Percentiles rank a stretch among this genome's conserved stretches.
Evolutionary conservation across 2,888 invertebrate genomes (phyloP).

Genomic region (Neocrepidodera transversa): DNA sequence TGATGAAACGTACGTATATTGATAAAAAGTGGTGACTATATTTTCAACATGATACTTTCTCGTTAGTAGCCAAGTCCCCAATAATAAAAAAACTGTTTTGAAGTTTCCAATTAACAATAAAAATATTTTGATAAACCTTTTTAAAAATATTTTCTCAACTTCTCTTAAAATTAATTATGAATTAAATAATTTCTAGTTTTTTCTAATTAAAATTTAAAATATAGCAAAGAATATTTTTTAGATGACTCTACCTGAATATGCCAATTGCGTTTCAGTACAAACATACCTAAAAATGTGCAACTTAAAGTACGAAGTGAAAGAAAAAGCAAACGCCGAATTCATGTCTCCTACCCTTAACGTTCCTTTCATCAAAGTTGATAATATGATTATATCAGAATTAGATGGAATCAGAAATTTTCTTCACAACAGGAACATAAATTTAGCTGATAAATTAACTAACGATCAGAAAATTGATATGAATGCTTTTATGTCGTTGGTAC

Average conservation of each 20-base stretch:
- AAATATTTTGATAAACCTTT: no score
- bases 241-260: conserved; percentile 89
- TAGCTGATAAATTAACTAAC: conserved; percentile 73
- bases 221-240: conserved; percentile 2
- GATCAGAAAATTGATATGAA: conserved; percentile 87
- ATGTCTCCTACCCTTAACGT: conserved; percentile 94
- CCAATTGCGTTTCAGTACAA: conserved; percentile 89
- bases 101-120: no score
- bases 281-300: conserved; percentile 91
- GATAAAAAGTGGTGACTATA: no score
- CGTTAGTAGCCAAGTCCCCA: no score
- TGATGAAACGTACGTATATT: no score
- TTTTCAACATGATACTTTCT: no score
- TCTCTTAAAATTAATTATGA: no score
- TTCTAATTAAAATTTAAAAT: no score
- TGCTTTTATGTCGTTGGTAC: conserved; percentile 88
- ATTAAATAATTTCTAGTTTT: not conserved
- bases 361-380: conserved; percentile 89
- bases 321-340: conserved; percentile 88
- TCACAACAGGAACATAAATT: conserved; percentile 77
- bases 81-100: no score
- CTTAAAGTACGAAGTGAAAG: conserved; percentile 79
- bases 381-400: conserved; percentile 85
- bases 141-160: no score
- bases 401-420: conserved; percentile 90